These are phyloP conservation scores for Phrynocephalus vlangalii DNA, from an alignment of 2,797 vertebrate species.

Conservation along the genomic window DNA sequence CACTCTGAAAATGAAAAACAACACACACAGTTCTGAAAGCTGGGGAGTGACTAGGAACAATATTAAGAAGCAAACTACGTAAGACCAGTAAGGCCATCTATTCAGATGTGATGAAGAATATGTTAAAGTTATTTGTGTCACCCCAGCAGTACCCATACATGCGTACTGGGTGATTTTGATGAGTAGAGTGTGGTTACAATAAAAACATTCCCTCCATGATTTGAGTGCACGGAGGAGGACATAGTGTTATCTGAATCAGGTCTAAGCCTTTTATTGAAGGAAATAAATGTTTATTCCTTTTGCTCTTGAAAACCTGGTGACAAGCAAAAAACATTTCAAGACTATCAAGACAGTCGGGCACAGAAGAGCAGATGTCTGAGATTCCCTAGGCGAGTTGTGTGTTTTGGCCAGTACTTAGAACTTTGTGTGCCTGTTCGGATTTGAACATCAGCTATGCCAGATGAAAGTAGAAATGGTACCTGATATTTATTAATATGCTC, in stretches of 20 bases:
- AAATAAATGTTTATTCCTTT: conserved; percentile 15
- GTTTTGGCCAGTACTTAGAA: conserved; percentile 50
- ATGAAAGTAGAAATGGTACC: not conserved
- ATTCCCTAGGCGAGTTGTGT: conserved; percentile 47
- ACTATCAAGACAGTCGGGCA: no score
- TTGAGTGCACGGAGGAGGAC: not conserved
- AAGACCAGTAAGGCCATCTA: not conserved
- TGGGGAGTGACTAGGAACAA: not conserved
- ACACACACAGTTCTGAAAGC: not conserved
- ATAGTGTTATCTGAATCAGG: not conserved
- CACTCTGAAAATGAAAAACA: not conserved
- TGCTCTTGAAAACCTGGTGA: not conserved
- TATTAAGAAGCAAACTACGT: not conserved
- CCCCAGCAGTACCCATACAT: not conserved
- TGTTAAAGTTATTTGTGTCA: not conserved
- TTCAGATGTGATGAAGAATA: not conserved
- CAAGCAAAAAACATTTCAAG: conserved; percentile 25
- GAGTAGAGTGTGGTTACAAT: not conserved
- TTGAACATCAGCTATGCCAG: conserved; percentile 39
- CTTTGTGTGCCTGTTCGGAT: conserved; percentile 23
- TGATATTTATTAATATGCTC: not conserved
- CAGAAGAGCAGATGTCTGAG: conserved; percentile 14
- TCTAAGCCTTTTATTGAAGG: conserved; percentile 41
- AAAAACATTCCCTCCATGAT: not conserved
- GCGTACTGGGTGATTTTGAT: not conserved